Conservation (phyloP, 2,888 invertebrate genomes). For the Troilus luridus region DNA sequence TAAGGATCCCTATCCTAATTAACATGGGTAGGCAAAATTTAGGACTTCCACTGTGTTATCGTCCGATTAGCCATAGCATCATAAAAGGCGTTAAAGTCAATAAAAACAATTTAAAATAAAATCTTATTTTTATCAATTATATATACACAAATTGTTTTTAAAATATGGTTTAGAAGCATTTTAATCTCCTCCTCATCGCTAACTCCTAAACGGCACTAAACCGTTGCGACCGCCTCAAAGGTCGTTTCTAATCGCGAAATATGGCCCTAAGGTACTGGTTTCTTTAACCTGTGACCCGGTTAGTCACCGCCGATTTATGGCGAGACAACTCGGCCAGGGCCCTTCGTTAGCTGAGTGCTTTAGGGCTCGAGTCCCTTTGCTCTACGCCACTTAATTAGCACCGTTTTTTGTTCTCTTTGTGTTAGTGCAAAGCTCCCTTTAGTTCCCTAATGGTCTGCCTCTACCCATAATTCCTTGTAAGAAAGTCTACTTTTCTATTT, state of each 20-base stretch:
- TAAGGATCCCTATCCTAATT: no score
- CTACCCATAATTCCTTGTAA: not conserved
- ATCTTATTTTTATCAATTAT: no score
- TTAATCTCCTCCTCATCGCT: not conserved
- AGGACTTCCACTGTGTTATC: no score
- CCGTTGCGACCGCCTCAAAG: not conserved
- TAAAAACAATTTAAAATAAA: no score
- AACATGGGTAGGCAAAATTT: no score
- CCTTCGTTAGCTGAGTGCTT: slow-evolving; percentile 24
- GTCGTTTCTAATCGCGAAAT: not conserved
- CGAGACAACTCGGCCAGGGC: not conserved
- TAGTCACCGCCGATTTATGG: slow-evolving; percentile 7
- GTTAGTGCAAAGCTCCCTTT: not conserved
- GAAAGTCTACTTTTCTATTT: not conserved
- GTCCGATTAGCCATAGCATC: no score
- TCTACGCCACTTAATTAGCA: not conserved
- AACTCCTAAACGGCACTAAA: not conserved
- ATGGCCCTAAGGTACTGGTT: not conserved
- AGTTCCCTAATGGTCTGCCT: not conserved
- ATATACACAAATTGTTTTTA: no score
- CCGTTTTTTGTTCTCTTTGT: not conserved
- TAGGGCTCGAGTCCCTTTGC: not conserved
- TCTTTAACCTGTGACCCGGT: not conserved
- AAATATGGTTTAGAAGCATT: no score
- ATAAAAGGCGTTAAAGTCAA: no score